Conservation (phyloP, 2,113 vertebrate species). For the Alectura lathami region DNA sequence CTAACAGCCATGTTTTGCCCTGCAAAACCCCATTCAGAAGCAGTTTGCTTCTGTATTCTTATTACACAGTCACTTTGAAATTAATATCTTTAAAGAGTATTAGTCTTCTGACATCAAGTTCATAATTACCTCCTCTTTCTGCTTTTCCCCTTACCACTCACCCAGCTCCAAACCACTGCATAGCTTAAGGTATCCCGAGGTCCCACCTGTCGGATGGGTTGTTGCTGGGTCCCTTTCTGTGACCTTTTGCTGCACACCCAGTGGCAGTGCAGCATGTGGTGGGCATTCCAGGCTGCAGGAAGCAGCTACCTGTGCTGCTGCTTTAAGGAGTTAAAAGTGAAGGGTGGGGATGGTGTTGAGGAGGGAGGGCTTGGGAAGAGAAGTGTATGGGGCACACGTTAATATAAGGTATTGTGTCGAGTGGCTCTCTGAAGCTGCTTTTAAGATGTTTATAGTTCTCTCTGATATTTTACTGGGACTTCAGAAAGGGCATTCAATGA, state of each 20-base stretch:
- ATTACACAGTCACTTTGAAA: background rate
- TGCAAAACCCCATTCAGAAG: background rate
- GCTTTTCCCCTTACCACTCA: background rate
- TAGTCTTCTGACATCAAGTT: background rate
- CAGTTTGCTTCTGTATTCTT: background rate
- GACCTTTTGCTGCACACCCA: background rate
- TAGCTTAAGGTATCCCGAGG: background rate
- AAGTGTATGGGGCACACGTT: background rate
- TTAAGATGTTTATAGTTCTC: constrained; percentile 10
- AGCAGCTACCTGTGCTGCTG: background rate
- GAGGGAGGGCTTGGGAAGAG: background rate
- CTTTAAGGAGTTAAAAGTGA: constrained; percentile 7
- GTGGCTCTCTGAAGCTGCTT: background rate
- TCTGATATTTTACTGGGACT: background rate
- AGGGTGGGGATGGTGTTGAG: background rate
- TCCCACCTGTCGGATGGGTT: background rate
- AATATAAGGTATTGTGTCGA: background rate
- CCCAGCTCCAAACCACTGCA: background rate
- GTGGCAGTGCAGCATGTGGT: background rate
- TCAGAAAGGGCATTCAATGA: constrained; percentile 9
- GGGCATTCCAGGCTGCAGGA: background rate
- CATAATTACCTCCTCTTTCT: background rate
- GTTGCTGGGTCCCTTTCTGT: background rate
- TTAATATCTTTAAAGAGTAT: background rate
- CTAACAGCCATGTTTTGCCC: background rate